Base-by-base conservation (phyloP, 1,140 invertebrate species). In the Drosophila tsacasi region DNA sequence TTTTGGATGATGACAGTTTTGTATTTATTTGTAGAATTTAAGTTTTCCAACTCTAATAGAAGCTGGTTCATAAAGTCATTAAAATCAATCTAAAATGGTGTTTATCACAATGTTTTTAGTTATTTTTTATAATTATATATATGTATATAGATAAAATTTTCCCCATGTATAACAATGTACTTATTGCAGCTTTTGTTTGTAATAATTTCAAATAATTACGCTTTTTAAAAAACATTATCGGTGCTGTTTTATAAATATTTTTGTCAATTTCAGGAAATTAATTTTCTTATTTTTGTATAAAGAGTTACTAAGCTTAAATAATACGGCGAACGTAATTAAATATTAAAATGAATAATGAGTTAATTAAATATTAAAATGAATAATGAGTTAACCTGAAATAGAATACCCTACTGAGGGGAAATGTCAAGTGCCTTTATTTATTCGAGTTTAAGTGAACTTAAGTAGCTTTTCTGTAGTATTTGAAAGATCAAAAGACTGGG, bases 401-500 rank as follows among this genome's bases (percentile, higher is more conserved):
- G 30, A 35, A 40, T 9, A 44, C 15, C 12, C 17, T 23, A 35
- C 21, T 67, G 15, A 5, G 8, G 23, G 23, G 15, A 52, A 54
- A 46, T 71, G 47, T 12, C 30, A 50, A 15, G 37, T 30, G 23
- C 25, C n/a, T n/a, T n/a, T 52, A 72, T 44, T 73, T 61, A 52
- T 13, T 35, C 4, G 12, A 30, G 23, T 32, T 72, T 39, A 60
- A 73, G 54, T 73, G 69, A 50, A 60, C 54, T 60, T 60, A 60
- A 73, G 68, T 60, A 58, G 67, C 35, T 60, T 27, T 42, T 47
- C 25, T 50, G 42, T 50, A 25, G 17, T 42, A 40, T 44, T 67
- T 69, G n/a, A 12, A 23, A 30, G 23, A 73, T 73, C 46, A 61
- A 61, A 73, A 63, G 55, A 61, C 61, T 25, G 27, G 49, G 49